Conservation (phyloP, 1,140 invertebrate species). For the Asobara japonica region DNA sequence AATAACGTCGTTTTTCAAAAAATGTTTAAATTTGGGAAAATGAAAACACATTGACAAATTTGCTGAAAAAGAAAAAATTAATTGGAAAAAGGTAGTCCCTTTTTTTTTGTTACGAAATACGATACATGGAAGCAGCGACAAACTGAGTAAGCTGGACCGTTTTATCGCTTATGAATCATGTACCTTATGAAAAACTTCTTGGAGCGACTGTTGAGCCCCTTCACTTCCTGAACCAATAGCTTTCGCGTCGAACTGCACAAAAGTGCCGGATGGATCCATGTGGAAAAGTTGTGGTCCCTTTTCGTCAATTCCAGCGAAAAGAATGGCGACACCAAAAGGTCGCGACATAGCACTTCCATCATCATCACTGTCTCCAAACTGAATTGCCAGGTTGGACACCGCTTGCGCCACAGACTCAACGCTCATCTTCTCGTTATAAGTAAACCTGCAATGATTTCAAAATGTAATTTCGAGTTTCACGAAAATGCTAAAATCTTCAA, state of each 20-base stretch:
- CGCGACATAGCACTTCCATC: slow-evolving; percentile 98
- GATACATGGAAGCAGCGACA: no score
- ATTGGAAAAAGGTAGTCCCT: no score
- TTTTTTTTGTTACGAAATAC: no score
- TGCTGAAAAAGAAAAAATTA: no score
- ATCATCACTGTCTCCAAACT: slow-evolving; percentile 97
- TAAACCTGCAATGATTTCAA: no score
- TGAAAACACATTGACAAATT: no score
- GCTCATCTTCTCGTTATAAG: slow-evolving; percentile 95
- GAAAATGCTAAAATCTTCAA: no score
- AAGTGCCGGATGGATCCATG: slow-evolving; percentile 98
- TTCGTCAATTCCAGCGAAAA: slow-evolving; percentile 88
- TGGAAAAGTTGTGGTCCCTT: slow-evolving; percentile 92
- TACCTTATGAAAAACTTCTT: slow-evolving; percentile 88
- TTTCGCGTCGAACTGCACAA: slow-evolving; percentile 97
- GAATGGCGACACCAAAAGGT: slow-evolving; percentile 97
- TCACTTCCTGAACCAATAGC: slow-evolving; percentile 99
- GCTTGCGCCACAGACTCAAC: slow-evolving; percentile 98
- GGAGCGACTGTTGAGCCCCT: slow-evolving; percentile 96
- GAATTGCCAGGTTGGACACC: slow-evolving; percentile 97
- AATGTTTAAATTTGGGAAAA: no score
- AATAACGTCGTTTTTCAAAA: no score
- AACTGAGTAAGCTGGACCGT: no score
- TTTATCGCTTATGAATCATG: no score
- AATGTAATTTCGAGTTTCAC: no score